Evolutionary conservation across 2,888 invertebrate species (phyloP).

Genomic region (Limenitis arthemis): DNA sequence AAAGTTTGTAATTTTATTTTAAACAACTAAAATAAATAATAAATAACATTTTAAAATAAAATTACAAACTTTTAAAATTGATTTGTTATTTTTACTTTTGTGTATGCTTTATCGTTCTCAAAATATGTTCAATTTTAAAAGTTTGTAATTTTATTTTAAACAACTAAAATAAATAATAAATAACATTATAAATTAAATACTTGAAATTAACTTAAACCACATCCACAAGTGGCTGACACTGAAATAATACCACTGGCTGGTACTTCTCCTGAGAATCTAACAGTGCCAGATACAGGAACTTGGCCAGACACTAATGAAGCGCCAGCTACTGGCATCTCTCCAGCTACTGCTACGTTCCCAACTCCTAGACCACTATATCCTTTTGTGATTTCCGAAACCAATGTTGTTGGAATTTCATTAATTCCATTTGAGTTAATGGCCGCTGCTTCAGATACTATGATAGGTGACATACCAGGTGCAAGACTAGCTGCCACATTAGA

Average conservation of each 20-base stretch:
- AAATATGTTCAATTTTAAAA: no score
- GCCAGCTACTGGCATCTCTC: conserved; percentile 32
- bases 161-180: neutral
- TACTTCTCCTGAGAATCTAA: conserved; percentile 32
- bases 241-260: conserved; percentile 33
- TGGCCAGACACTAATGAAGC: conserved; percentile 31
- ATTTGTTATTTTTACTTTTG: no score
- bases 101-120: no score
- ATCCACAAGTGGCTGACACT: conserved; percentile 31
- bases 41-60: neutral
- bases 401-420: neutral
- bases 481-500: neutral
- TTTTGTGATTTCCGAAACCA: neutral
- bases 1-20: conserved; percentile 1
- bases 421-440: neutral
- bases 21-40: neutral
- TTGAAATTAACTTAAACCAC: conserved; percentile 4
- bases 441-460: neutral
- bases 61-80: no score
- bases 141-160: neutral
- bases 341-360: conserved; percentile 26
- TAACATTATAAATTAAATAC: neutral
- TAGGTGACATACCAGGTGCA: neutral
- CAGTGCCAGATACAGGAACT: conserved; percentile 35
- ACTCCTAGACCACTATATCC: conserved; percentile 29